A percentile compares a stretch with the other conserved stretches of the same genome.
Conservation (phyloP, 1,140 invertebrate genomes). For the Schlechtendalia chinensis region DNA sequence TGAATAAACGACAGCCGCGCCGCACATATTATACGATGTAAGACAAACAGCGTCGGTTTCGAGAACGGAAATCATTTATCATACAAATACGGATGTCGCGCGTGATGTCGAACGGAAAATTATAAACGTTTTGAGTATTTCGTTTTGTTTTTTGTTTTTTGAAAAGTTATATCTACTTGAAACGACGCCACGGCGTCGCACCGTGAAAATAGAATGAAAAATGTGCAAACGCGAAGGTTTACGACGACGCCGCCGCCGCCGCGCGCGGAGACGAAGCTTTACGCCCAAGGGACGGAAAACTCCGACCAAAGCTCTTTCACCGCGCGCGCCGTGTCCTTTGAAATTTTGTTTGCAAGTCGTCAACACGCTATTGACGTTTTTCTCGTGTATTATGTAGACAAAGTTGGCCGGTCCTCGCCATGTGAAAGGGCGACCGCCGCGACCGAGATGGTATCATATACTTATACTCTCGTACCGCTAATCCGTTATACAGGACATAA, state of each 20-base stretch:
- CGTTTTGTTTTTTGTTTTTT: conserved; percentile 1
- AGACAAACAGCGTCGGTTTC: too few species aligned
- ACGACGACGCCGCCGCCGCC: too few species aligned
- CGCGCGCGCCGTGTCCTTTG: conserved; percentile 13
- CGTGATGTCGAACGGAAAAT: conserved; percentile 41
- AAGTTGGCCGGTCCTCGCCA: neutral
- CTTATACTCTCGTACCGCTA: too few species aligned
- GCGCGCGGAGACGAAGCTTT: neutral
- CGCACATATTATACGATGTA: too few species aligned
- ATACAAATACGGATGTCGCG: neutral
- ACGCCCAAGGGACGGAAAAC: neutral
- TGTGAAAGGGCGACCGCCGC: neutral
- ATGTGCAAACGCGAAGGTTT: neutral
- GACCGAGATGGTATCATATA: neutral
- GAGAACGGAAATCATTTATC: too few species aligned
- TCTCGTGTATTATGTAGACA: neutral
- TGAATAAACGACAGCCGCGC: too few species aligned
- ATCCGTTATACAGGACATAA: too few species aligned
- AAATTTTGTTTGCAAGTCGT: conserved; percentile 35
- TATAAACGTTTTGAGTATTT: conserved; percentile 23
- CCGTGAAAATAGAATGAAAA: neutral
- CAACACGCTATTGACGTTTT: conserved; percentile 22
- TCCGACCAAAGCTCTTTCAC: conserved; percentile 22
- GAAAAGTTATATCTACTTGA: neutral
- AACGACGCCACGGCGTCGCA: neutral